These are phyloP conservation scores for Potamilus streckersoni DNA, from an alignment of 1,140 invertebrate species.

Conservation along the genomic window DNA sequence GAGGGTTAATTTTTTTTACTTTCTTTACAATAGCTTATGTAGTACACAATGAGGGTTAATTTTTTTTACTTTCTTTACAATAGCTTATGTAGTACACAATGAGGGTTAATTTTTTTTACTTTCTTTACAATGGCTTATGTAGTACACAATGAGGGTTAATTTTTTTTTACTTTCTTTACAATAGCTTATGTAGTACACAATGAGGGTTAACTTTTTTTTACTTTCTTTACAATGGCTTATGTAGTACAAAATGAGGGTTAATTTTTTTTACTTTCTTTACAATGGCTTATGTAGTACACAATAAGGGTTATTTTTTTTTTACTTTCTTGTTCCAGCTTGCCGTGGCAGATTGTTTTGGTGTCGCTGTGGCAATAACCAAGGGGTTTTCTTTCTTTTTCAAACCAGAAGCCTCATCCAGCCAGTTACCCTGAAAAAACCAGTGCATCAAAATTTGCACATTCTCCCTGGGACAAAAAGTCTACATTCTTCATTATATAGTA, in stretches of 20 bases:
- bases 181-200: not conserved
- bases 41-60: not conserved
- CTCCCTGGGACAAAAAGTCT: no score
- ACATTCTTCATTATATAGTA: no score
- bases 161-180: no score
- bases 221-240: not conserved
- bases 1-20: constrained; percentile 34
- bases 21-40: constrained; percentile 42
- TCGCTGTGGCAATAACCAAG: constrained; percentile 67
- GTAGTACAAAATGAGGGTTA: not conserved
- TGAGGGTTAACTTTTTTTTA: no score
- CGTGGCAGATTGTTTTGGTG: constrained; percentile 64
- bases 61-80: no score
- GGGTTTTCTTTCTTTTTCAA: constrained; percentile 72
- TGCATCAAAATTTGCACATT: no score
- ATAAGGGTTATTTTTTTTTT: not conserved
- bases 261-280: no score
- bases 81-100: not conserved
- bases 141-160: not conserved
- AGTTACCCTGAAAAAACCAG: constrained; percentile 66
- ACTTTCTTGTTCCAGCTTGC: constrained; percentile 73
- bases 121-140: not conserved
- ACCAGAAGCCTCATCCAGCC: constrained; percentile 80
- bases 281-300: not conserved
- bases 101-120: no score